Evolutionary conservation across 2,113 vertebrate species (phyloP), one percentile per base, ranked within the genome.

Genomic region (Cebidichthys violaceus): DNA sequence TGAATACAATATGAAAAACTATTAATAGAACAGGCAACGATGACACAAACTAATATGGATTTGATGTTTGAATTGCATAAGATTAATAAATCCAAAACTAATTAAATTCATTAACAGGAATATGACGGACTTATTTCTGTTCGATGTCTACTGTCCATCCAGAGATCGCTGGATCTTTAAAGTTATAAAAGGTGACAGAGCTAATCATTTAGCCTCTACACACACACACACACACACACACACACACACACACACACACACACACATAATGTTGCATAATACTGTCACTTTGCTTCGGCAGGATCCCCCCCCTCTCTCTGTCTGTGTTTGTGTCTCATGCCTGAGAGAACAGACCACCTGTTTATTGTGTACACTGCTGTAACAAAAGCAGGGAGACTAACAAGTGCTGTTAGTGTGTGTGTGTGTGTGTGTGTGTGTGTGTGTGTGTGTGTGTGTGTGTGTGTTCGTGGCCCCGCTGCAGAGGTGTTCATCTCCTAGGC

Each of bases 401-500:
- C 92, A 94, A 92, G 88, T 93, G 92, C 80, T 35, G 17, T 14
- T 1, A 31, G 14, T 10, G 66, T 61, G 43, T 0, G 35, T 61
- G 18, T 83, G 67, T 71, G 24, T 62, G 60, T 70, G 27, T 65
- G 27, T 69, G n/a, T n/a, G n/a, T n/a, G n/a, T n/a, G n/a, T n/a
- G n/a, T 75, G 70, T 69, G n/a, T 70, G 43, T 61, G 31, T 66
- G 31, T 64, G 13, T 20, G 35, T 72, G 5, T 67, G 29, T 74
- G 35, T 60, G 41, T 62, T 47, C 17, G 52, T 55, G 66, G 57
- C 61, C 54, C 59, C 10, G 7, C 67, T 24, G 73, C 71, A 43
- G 81, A 85, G 13, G 88, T 92, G 92, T 85, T 90, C 88, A 92
- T 92, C 85, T 93, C 74, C 80, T 47, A 45, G 86, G 81, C 89